Conservation (phyloP, 2,113 vertebrate genomes). For the Rhegmatorhina hoffmannsi region DNA sequence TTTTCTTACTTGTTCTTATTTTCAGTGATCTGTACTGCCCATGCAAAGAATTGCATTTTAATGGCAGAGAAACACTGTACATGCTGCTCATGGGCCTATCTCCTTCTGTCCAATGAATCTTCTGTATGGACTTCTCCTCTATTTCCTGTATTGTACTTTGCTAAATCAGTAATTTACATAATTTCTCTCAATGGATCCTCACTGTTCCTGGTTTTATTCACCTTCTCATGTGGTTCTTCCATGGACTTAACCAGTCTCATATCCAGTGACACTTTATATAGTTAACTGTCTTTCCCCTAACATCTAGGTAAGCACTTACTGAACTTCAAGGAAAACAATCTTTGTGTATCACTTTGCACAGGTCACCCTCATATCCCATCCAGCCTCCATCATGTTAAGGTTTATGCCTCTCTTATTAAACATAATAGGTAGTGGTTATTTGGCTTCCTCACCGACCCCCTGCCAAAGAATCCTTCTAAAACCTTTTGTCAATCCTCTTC, state of each 20-base stretch:
- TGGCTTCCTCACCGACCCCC: no score
- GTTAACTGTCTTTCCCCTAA: not conserved
- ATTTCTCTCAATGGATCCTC: not conserved
- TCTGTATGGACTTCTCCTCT: not conserved
- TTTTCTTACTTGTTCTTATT: not conserved
- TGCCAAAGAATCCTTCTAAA: not conserved
- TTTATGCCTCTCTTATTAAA: not conserved
- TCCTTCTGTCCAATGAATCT: not conserved
- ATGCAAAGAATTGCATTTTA: not conserved
- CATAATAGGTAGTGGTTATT: accelerated
- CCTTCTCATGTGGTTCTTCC: not conserved
- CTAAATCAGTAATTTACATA: not conserved
- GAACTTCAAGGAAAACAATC: not conserved
- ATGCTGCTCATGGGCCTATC: not conserved
- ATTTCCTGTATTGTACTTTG: not conserved
- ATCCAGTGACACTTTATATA: not conserved
- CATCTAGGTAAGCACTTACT: not conserved
- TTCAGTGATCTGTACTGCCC: not conserved
- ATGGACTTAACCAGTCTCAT: not conserved
- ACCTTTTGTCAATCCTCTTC: not conserved
- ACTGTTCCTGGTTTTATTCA: not conserved
- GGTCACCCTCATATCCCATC: not conserved
- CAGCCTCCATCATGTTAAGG: not conserved
- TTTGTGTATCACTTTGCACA: not conserved
- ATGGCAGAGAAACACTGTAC: not conserved